Evolutionary conservation across 2,797 vertebrate species (phyloP), one percentile per base, ranked within the genome.

Genomic region (Sebastes baramenuke): DNA sequence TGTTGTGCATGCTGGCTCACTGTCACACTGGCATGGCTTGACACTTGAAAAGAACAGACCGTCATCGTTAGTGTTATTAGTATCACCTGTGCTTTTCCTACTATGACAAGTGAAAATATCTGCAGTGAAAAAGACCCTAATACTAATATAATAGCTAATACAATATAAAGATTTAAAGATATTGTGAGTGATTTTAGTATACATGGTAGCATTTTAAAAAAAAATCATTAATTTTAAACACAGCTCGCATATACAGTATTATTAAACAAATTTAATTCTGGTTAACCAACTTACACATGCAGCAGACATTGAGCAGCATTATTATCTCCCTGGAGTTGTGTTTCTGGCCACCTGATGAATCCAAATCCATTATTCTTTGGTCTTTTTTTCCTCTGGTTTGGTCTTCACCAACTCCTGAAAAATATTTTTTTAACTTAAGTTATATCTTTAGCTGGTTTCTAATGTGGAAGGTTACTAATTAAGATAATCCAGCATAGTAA

Each of bases 1-100:
- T 42, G 38, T 46, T 46, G 42, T 46, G 42, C 38, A 42, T 42
- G 38, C 97, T 2, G 96, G 14, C 38, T 42, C 38, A 42, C 38
- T 42, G 38, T 6, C 38, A 38, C 38, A 42, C 38, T 42, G 2
- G 38, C 38, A 42, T 42, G 5, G 0, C 38, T 42, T 42, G 38
- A 42, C 38, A 1, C 18, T 34, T 29, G 6, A 34, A 34, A 32
- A 34, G 18, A 62, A n/a, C 60, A 61, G 46, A 49, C 0, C 0
- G 18, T 61, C 29, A 62, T 34, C 1, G 11, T 32, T 62, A 11
- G 11, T 0, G 60, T 34, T 22, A 36, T 62, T 34, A 13, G 60
- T 36, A 22, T 22, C 20, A 34, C 60, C 30, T n/a, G 60, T 62
- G 60, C 20, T 62, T 62, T 25, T 56, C 32, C 52, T 36, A 36